Evolutionary conservation across 2,113 vertebrate species (phyloP), one percentile per base, ranked within the genome.

Genomic region (Cololabis saira): DNA sequence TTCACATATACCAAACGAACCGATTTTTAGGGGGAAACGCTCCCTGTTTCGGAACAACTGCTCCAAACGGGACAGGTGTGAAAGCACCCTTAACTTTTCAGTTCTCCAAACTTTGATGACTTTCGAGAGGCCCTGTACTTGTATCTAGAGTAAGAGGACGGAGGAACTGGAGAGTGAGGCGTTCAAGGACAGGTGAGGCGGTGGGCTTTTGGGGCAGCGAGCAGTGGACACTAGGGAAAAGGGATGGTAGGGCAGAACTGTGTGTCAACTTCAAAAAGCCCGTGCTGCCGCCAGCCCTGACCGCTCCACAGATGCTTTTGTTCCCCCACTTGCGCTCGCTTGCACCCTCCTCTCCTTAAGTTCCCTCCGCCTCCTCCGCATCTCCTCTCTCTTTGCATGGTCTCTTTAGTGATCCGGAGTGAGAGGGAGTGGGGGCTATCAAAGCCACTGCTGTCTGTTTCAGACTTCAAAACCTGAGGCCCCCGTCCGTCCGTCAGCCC

Each of bases 401-500:
- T 91, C 88, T 92, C 90, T 90, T 91, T 92, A 85, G 90, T 91
- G 90, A 91, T 89, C 83, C 67, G 78, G 82, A 62, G 81, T 12
- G 68, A 87, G 82, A 77, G 79, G 79, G 85, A 85, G 81, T 63
- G 61, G 62, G 61, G 80, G 81, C 89, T 91, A 92, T 93, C 92
- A 93, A 93, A 93, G 93, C 79, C 87, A 83, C 66, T 66, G 65
- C 91, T 91, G 90, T 90, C 91, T 91, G 91, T 89, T 89, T 87
- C 68, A 84, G 91, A 92, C 92, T 92, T 92, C 91, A 93, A 93
- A 90, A 85, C 83, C 84, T 67, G 30, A 76, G 74, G 81, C 83
- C 88, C 82, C 80, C 61, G 49, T 81, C 84, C 76, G 64, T 92
- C 92, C 90, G 90, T 93, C 92, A 92, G 84, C 86, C 86, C 91